Conservation (phyloP, 2,888 invertebrate genomes). For the Ichneumoninae sp. region DNA sequence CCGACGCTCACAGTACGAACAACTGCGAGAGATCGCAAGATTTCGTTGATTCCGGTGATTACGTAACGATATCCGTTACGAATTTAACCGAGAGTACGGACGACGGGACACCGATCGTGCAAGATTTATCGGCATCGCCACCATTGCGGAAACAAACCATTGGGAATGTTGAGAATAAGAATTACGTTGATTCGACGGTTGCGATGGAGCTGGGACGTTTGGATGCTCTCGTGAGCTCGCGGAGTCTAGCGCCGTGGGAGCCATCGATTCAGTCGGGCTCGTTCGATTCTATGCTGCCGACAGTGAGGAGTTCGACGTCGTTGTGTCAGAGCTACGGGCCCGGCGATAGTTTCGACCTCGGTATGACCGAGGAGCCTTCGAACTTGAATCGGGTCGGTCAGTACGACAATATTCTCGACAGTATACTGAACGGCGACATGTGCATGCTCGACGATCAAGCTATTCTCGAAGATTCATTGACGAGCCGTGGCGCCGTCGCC, state of each 20-base stretch:
- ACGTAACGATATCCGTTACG: slow-evolving; percentile 68
- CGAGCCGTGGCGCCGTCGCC: neutral
- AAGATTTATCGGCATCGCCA: neutral
- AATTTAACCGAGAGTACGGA: slow-evolving; percentile 70
- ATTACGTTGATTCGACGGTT: slow-evolving; percentile 57
- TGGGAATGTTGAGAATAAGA: neutral
- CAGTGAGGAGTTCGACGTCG: slow-evolving; percentile 14
- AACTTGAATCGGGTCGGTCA: slow-evolving; percentile 63
- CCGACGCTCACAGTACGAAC: slow-evolving; percentile 73
- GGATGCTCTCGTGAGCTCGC: neutral
- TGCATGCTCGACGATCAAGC: slow-evolving; percentile 72
- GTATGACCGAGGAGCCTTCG: slow-evolving; percentile 50
- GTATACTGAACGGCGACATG: slow-evolving; percentile 72
- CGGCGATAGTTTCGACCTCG: slow-evolving; percentile 43
- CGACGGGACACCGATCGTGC: slow-evolving; percentile 24
- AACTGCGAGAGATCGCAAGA: slow-evolving; percentile 53
- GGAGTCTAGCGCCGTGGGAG: slow-evolving; percentile 7
- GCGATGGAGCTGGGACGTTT: slow-evolving; percentile 17
- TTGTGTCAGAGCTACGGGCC: slow-evolving; percentile 8
- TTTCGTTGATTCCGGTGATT: neutral
- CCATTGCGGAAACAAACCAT: neutral
- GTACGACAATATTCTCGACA: slow-evolving; percentile 73
- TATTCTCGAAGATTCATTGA: slow-evolving; percentile 68
- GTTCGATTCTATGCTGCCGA: slow-evolving; percentile 10
- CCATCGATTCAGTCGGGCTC: neutral